A percentile compares a stretch with the other conserved stretches of the same genome.
phyloP scores from a whole-genome alignment of 2,113 vertebrate species.

The Dolichotis patagonum region DNA sequence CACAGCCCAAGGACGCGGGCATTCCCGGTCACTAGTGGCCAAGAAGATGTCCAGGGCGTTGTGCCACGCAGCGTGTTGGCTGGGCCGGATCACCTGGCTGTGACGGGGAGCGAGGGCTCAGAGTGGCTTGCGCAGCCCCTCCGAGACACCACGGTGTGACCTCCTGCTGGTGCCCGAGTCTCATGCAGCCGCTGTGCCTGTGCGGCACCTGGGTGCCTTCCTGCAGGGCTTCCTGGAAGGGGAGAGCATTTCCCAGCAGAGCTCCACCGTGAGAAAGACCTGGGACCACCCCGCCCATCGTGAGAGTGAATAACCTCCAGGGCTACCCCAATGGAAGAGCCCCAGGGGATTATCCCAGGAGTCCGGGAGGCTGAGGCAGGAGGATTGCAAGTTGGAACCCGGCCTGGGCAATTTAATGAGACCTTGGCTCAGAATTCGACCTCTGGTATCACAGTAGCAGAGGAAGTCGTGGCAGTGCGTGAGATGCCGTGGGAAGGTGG shows the following conservation, averaged over 20 bases:
- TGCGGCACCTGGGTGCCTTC: rapidly evolving
- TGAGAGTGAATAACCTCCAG: background rate
- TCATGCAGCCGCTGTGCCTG: background rate
- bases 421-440: background rate
- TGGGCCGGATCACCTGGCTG: background rate
- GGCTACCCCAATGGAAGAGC: background rate
- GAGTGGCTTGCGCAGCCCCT: background rate
- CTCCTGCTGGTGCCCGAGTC: rapidly evolving
- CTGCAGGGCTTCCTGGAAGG: background rate
- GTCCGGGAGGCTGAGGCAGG: background rate
- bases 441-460: background rate
- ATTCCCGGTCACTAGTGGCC: background rate
- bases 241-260: background rate
- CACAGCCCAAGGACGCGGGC: background rate
- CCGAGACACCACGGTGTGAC: background rate
- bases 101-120: background rate
- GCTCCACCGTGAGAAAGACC: background rate
- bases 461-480: background rate
- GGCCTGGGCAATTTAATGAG: background rate
- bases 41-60: background rate
- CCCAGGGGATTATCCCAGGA: background rate
- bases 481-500: background rate
- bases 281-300: background rate
- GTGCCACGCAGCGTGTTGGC: background rate
- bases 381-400: background rate